Evolutionary conservation across 2,888 invertebrate species (phyloP).

Genomic region (Drosophila prolongata): DNA sequence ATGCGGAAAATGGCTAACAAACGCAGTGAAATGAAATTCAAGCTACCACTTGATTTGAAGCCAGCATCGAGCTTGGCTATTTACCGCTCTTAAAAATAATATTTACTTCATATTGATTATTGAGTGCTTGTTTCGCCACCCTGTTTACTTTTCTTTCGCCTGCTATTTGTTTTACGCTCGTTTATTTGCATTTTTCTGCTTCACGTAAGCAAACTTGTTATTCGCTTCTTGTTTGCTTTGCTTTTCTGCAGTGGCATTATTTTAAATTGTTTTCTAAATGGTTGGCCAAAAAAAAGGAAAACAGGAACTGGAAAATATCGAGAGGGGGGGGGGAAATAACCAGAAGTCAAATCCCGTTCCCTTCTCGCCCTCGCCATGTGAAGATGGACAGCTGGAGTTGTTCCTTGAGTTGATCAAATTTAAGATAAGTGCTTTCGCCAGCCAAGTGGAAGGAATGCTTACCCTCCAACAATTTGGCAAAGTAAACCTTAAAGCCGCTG

Average conservation of each 20-base stretch:
- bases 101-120: constrained; percentile 42
- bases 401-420: constrained; percentile 29
- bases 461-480: constrained; percentile 9
- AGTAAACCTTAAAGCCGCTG: constrained; percentile 23
- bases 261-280: constrained; percentile 66
- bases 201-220: constrained; percentile 34
- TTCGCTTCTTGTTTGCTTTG: constrained; percentile 17
- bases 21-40: constrained; percentile 33
- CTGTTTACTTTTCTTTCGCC: constrained; percentile 30
- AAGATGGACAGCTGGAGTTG: constrained; percentile 38
- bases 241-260: constrained; percentile 42
- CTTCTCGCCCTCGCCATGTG: constrained; percentile 4
- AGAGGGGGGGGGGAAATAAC: constrained; percentile 3
- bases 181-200: constrained; percentile 30
- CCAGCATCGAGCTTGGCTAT: constrained; percentile 15
- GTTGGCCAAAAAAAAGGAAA: constrained; percentile 34
- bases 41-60: constrained; percentile 54
- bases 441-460: constrained; percentile 35
- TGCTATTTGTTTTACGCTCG: constrained; percentile 29
- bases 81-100: constrained; percentile 27
- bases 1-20: constrained; percentile 17
- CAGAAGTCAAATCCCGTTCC: constrained; percentile 6
- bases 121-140: constrained; percentile 31
- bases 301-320: constrained; percentile 22
- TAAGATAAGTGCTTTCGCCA: constrained; percentile 34